Evolutionary conservation across 2,113 vertebrate genomes (phyloP), one percentile per base, ranked within the genome.

Genomic region (Panthera tigris): DNA sequence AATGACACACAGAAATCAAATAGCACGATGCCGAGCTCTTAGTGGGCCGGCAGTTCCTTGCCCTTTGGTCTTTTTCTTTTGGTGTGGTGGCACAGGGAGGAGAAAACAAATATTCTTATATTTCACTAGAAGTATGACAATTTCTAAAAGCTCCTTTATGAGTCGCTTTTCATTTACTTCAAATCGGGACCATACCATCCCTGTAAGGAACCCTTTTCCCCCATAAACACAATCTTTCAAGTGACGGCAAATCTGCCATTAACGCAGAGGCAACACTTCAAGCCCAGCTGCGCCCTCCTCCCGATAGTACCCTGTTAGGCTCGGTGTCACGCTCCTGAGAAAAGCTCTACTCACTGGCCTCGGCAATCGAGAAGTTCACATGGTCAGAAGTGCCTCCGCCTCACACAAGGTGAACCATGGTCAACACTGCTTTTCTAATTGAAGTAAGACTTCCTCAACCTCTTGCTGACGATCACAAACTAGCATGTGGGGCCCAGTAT

Each of bases 351-450:
- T n/a, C 85, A 65, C 23, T 1, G 4, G 1, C n/a, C 65, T 87
- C 19, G 29, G 78, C 66, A 68, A 69, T 80, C 57, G 5, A 73
- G 94, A 78, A 95, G 95, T 83, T 93, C 68, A 84, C 25, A 2
- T 5, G 15, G 89, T 87, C 79, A 97, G 55, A 97, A 90, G 88
- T 52, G 84, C 52, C 74, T 94, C 93, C 82, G 61, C 85, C 63
- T 83, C 48, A 55, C 25, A 48, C 66, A 83, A 93, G 39, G 89
- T 92, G 88, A 93, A 63, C 82, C 55, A 74, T 6, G 65, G 82
- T 68, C 65, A 88, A 95, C 96, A 93, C 19, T 81, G 69, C 87
- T 33, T 92, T 95, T 89, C 88, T 45, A 97, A 96, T 98, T 96
- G 95, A 96, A 96, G 16, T 65, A 94, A 95, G 94, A 78, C 76